Evolutionary conservation across 2,113 vertebrate genomes (phyloP), one percentile per base, ranked within the genome.

Genomic region (Cavia porcellus): DNA sequence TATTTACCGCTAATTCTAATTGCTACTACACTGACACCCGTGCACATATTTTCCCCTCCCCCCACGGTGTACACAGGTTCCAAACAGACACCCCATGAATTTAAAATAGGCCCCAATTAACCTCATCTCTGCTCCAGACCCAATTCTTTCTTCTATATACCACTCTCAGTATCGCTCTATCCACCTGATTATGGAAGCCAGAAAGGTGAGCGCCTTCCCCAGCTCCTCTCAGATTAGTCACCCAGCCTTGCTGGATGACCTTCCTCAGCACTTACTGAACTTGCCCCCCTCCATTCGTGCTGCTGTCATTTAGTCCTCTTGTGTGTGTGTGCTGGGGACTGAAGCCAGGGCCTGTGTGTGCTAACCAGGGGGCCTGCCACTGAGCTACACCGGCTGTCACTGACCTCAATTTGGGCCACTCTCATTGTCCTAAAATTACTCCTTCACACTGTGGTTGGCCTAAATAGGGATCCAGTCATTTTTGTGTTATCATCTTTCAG

Each of bases 31-130:
- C 22, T 5, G 45, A 15, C 20, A 62, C 42, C 47, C 85, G 38
- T 1, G 55, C 75, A 84, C 13, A 1, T 6, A n/a, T 57, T 59
- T 62, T 66, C 35, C 24, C 12, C 8, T 35, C 38, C 81, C 8
- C 82, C 62, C 47, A 7, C 5, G 47, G 64, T 42, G 38, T 79
- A 52, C 42, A 42, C 15, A 90, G 35, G 35, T 22, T 87, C 42
- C 42, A 88, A 66, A 86, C 0, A 91, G 47, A 68, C 47, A 79
- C 3, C 45, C 38, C 32, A 55, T 4, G 38, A 0, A 4, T 47
- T 47, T 75, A 80, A 93, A 86, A 62, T 32, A 88, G 17, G 35
- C 59, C 86, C 12, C 47, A 95, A 50, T 81, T 64, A 84, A 93
- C 79, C 83, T 81, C 79, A 19, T 52, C 47, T 85, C 72, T 64